These are phyloP conservation scores for Tanypteryx hageni DNA, from an alignment of 2,888 invertebrate genomes.

Conservation along the genomic window DNA sequence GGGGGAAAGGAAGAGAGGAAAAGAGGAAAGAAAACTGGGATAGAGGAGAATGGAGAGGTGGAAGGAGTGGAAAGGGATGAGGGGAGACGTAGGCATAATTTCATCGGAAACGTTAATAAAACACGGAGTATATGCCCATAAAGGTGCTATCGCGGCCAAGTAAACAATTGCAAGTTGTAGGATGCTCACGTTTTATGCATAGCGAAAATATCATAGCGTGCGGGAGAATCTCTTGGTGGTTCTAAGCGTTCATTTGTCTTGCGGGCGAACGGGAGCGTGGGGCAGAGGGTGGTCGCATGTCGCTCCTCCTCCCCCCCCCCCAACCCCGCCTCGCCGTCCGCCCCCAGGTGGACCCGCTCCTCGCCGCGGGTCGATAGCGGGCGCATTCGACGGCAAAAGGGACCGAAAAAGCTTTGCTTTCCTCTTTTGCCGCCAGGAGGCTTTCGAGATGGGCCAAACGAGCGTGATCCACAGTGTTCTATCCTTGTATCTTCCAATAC, in stretches of 20 bases:
- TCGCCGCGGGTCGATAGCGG: conserved; percentile 44
- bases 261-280: neutral
- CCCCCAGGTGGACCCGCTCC: conserved; percentile 11
- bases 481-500: no score
- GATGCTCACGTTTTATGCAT: neutral
- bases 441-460: neutral
- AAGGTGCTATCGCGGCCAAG: no score
- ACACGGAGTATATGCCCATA: no score
- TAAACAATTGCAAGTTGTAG: neutral
- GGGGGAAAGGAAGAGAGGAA: no score
- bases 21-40: no score
- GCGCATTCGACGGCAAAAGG: conserved; percentile 51
- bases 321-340: neutral
- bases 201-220: conserved; percentile 11
- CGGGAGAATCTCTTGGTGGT: conserved; percentile 28
- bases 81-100: no score
- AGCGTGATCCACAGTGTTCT: neutral
- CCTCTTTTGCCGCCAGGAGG: neutral
- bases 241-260: conserved; percentile 20
- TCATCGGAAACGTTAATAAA: no score
- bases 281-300: neutral
- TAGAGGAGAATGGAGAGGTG: no score
- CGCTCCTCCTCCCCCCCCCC: neutral
- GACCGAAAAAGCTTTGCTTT: neutral
- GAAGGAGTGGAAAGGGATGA: no score